Evolutionary conservation across 2,888 invertebrate genomes (phyloP).

Genomic region (Brachyptera putata): DNA sequence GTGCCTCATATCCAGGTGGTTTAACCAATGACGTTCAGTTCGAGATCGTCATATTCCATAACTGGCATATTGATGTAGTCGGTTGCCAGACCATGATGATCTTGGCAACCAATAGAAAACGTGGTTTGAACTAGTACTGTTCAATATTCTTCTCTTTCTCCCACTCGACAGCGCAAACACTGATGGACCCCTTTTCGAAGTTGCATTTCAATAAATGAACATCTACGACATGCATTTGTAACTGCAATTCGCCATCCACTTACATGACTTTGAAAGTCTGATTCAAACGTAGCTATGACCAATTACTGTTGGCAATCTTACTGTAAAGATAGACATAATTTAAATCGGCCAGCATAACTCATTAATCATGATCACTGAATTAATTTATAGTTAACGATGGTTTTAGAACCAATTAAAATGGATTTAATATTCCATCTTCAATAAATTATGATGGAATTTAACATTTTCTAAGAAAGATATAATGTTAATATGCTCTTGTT

Average conservation of each 20-base stretch:
- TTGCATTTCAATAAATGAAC: slow-evolving; percentile 19
- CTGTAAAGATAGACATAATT: neutral
- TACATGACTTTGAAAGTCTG: slow-evolving; percentile 5
- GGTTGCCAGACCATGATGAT: slow-evolving; percentile 12
- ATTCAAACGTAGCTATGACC: neutral
- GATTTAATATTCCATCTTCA: slow-evolving; percentile 4
- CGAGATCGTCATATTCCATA: slow-evolving; percentile 30
- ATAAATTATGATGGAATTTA: slow-evolving; percentile 19
- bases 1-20: slow-evolving; percentile 16
- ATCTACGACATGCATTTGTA: slow-evolving; percentile 20
- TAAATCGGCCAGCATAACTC: neutral
- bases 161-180: neutral
- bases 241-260: slow-evolving; percentile 21
- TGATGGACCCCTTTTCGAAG: neutral
- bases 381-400: slow-evolving; percentile 13
- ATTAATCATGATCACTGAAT: slow-evolving; percentile 9
- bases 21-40: slow-evolving; percentile 10
- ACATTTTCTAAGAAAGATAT: slow-evolving; percentile 2
- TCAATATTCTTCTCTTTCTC: neutral
- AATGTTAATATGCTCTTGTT: neutral
- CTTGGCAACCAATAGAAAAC: slow-evolving; percentile 1
- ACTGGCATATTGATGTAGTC: slow-evolving; percentile 25
- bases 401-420: slow-evolving; percentile 10
- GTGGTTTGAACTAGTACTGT: neutral
- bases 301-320: slow-evolving; percentile 1